Base-by-base conservation (phyloP, 2,113 vertebrate genomes). In the Dipodomys stephensi region DNA sequence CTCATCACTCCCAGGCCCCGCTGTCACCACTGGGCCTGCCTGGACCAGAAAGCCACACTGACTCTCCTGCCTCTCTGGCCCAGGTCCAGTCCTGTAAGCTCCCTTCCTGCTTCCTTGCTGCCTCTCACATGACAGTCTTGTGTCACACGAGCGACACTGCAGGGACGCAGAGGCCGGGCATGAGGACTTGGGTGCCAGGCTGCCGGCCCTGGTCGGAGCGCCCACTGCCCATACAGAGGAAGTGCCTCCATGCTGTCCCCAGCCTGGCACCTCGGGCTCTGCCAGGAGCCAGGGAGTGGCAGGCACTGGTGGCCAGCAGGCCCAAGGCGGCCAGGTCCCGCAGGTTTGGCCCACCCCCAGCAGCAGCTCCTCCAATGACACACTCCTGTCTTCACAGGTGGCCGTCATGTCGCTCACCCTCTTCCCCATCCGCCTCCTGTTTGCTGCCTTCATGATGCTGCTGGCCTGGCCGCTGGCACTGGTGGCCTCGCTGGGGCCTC, bases 381-480 rank as follows among this genome's bases (percentile, higher is more conserved):
- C 23, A 1, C 39, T n/a, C 13, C 53, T 81, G 82, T 89, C 97
- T 96, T 98, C 98, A 2, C 98, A 99, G 99, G 98, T 99, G 91
- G 98, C 98, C 30, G 93, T 99, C 97, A 99, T 99, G 99, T 99
- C 99, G 4, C 97, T 99, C 97, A 99, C 99, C 0, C 97, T 99
- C 44, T 99, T 99, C 97, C 99, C 99, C 28, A 95, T 99, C 94
- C 99, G 99, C 73, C 99, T 99, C 53, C 98, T 99, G 94, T 97
- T 99, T 6, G 99, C 99, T 35, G 99, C 99, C 83, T 99, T 99
- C 97, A 99, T 99, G 99, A 99, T 99, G 99, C 97, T 99, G 91
- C 97, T 99, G 96, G 99, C 99, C 88, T 99, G 99, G 99, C 99
- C 99, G 82, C 98, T 99, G 87, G 99, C 99, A 0, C 99, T 99